These are phyloP conservation scores for Phaethornis superciliosus DNA, from an alignment of 2,113 vertebrate species.

Conservation along the genomic window DNA sequence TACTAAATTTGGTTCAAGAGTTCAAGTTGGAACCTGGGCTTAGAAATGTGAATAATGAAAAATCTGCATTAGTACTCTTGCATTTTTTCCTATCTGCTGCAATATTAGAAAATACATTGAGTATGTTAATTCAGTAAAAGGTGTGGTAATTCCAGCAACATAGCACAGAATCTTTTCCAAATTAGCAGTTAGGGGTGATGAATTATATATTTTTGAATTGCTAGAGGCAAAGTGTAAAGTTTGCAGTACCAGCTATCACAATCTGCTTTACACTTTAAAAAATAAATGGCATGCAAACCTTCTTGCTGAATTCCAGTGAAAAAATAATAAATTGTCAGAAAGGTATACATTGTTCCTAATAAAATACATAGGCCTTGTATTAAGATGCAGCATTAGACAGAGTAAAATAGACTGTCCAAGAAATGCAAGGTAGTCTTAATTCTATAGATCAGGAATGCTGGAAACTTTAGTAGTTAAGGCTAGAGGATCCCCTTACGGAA, in stretches of 20 bases:
- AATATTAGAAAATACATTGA: not conserved
- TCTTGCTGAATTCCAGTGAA: not conserved
- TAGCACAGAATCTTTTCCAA: not conserved
- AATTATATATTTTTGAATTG: not conserved
- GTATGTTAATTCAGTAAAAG: not conserved
- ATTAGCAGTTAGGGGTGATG: not conserved
- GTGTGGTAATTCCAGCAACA: not conserved
- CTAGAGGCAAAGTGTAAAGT: not conserved
- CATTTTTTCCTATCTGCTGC: not conserved
- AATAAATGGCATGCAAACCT: not conserved
- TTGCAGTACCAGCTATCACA: not conserved
- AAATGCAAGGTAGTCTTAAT: not conserved
- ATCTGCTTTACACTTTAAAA: not conserved
- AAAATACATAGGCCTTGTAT: not conserved
- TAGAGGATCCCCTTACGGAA: not conserved
- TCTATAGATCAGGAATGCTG: not conserved
- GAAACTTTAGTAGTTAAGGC: not conserved
- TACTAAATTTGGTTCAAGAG: not conserved
- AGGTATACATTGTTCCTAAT: not conserved
- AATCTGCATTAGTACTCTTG: rapidly evolving
- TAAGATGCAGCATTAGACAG: not conserved
- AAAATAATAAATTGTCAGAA: not conserved
- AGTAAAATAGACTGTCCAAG: not conserved
- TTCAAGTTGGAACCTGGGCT: not conserved
- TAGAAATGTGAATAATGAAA: not conserved